Evolutionary conservation across 2,113 vertebrate genomes (phyloP).

Genomic region (Calypte anna): DNA sequence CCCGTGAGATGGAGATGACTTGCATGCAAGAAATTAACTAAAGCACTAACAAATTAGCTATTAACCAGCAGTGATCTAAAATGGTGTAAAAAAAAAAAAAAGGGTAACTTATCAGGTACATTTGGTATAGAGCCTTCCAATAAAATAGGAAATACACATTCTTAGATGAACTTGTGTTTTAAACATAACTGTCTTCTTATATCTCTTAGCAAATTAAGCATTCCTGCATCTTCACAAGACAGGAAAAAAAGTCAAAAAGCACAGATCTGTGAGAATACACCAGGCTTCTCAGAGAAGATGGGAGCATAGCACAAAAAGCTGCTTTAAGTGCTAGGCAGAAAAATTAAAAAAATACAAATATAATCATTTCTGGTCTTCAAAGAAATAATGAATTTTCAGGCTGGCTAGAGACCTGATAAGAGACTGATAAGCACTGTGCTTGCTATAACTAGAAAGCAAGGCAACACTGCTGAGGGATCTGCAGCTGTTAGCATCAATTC

Average conservation of each 20-base stretch:
- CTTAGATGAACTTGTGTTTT: background rate
- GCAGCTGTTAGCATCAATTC: background rate
- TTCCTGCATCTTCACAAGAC: background rate
- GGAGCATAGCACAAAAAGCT: background rate
- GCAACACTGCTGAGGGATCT: background rate
- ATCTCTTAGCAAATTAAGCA: background rate
- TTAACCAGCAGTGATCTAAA: background rate
- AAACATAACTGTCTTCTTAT: background rate
- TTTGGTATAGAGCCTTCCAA: background rate
- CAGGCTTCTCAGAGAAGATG: background rate
- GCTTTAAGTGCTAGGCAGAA: background rate
- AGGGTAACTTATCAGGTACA: background rate
- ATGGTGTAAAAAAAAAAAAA: background rate
- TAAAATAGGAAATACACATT: background rate
- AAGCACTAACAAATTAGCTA: background rate
- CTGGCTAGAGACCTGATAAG: background rate
- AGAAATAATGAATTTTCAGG: background rate
- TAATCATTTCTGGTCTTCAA: background rate
- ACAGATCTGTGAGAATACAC: background rate
- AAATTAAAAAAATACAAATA: background rate
- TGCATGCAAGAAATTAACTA: background rate
- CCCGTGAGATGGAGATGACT: background rate
- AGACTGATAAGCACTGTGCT: background rate
- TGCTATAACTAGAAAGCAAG: background rate
- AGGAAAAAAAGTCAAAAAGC: background rate